phyloP scores from a whole-genome alignment of 2,888 invertebrate genomes.

The Orchestes rusci region DNA sequence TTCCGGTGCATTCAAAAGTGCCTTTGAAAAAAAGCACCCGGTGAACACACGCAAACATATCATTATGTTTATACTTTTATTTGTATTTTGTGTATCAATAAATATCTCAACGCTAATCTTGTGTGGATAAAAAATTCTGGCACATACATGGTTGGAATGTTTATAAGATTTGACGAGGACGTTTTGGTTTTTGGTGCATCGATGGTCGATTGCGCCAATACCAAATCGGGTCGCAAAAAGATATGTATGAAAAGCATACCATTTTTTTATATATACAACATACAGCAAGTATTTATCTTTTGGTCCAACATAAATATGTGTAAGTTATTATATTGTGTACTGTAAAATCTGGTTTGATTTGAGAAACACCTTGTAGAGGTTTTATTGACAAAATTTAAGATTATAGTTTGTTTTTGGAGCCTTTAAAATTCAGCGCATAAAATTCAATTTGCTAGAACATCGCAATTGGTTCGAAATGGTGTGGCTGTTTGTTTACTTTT shows the following conservation, averaged over 20 bases:
- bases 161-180: conserved; percentile 37
- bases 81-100: conserved; percentile 1
- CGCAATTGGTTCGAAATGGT: background rate
- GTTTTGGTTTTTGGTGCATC: conserved; percentile 24
- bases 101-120: conserved; percentile 39
- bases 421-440: no score
- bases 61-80: background rate
- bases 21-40: no score
- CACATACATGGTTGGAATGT: conserved; percentile 60
- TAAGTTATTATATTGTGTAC: conserved; percentile 33
- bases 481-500: no score
- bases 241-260: conserved; percentile 42
- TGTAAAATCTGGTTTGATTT: conserved; percentile 44
- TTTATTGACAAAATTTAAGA: conserved; percentile 2
- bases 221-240: conserved; percentile 35
- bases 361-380: conserved; percentile 16
- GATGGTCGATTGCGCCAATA: conserved; percentile 3
- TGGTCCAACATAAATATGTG: conserved; percentile 44
- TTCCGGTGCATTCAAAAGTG: no score
- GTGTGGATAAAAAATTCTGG: conserved; percentile 54
- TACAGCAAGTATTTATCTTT: conserved; percentile 33
- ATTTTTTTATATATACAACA: conserved; percentile 35
- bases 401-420: background rate
- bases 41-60: no score
- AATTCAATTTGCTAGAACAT: background rate